phyloP scores from a whole-genome alignment of 2,888 invertebrate genomes.

The Onthophagus sagittarius region DNA sequence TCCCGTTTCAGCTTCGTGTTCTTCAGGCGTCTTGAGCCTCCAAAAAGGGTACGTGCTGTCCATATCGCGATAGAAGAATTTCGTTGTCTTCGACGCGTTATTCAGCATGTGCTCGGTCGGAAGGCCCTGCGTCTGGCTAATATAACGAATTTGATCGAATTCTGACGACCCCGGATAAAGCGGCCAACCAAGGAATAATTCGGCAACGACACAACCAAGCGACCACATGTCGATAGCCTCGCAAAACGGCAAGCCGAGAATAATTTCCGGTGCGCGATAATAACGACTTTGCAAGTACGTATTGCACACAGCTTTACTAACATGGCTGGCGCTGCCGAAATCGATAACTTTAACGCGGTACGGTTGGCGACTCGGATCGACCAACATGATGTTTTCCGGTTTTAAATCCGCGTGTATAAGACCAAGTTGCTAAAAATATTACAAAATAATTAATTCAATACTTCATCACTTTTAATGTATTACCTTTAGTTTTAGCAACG shows the following conservation, averaged over 20 bases:
- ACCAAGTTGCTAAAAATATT: slow-evolving; percentile 76
- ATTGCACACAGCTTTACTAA: slow-evolving; percentile 99
- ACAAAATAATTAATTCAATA: not conserved
- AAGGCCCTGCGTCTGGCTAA: slow-evolving; percentile 76
- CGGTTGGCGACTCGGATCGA: slow-evolving; percentile 96
- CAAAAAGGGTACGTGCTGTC: slow-evolving; percentile 87
- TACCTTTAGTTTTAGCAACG: slow-evolving; percentile 87
- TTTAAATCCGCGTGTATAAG: slow-evolving; percentile 99
- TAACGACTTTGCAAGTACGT: slow-evolving; percentile 99
- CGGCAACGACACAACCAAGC: slow-evolving; percentile 97
- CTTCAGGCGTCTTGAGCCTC: slow-evolving; percentile 92
- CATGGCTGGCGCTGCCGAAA: slow-evolving; percentile 99
- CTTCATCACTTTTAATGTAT: slow-evolving; percentile 12
- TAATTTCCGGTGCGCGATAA: slow-evolving; percentile 96
- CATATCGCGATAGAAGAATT: slow-evolving; percentile 96
- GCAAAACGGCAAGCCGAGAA: slow-evolving; percentile 95
- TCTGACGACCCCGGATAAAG: slow-evolving; percentile 98
- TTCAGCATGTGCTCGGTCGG: slow-evolving; percentile 97
- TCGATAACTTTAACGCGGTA: slow-evolving; percentile 99
- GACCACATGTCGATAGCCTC: slow-evolving; percentile 99
- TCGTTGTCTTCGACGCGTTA: slow-evolving; percentile 95
- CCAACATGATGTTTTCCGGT: slow-evolving; percentile 99
- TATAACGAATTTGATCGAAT: slow-evolving; percentile 94
- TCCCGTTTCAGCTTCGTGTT: slow-evolving; percentile 95
- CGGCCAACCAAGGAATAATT: slow-evolving; percentile 98